Conservation (phyloP, 2,113 vertebrate genomes). For the Triplophysa dalaica region DNA sequence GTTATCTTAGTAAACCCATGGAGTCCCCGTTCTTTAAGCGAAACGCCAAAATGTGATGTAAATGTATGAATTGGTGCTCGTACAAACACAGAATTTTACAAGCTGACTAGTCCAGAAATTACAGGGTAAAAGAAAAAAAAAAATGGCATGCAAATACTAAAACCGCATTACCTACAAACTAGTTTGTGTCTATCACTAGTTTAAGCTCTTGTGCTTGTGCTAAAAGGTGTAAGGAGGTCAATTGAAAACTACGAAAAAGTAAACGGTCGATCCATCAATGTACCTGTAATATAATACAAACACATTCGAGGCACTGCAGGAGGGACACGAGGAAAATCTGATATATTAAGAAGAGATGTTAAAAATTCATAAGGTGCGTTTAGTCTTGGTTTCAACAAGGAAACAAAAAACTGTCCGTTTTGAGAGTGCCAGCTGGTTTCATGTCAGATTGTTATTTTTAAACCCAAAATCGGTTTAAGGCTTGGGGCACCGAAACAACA, state of each 20-base stretch:
- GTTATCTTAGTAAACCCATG: slow-evolving; percentile 28
- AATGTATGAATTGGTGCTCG: neutral
- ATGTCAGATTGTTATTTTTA: slow-evolving; percentile 25
- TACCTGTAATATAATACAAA: slow-evolving; percentile 48
- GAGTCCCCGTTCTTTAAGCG: neutral
- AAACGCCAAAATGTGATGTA: neutral
- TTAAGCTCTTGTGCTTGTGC: neutral
- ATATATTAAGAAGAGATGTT: slow-evolving; percentile 45
- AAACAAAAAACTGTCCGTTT: neutral
- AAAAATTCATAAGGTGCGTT: slow-evolving; percentile 16
- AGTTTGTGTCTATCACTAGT: too few relatives aligned
- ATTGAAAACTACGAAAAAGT: neutral
- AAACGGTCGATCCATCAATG: slow-evolving; percentile 49
- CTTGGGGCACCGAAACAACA: slow-evolving; percentile 7
- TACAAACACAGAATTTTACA: neutral
- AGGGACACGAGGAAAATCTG: slow-evolving; percentile 50
- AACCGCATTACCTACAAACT: too few relatives aligned
- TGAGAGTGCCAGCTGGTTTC: slow-evolving; percentile 36
- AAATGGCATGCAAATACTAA: too few relatives aligned
- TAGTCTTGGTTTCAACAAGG: slow-evolving; percentile 14
- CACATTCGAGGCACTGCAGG: slow-evolving; percentile 5
- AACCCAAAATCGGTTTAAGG: neutral
- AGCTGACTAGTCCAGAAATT: neutral
- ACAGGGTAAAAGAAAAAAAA: too few relatives aligned
- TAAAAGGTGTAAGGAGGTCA: neutral